Evolutionary conservation across 2,113 vertebrate genomes (phyloP).

Genomic region (Notothenia rossii): DNA sequence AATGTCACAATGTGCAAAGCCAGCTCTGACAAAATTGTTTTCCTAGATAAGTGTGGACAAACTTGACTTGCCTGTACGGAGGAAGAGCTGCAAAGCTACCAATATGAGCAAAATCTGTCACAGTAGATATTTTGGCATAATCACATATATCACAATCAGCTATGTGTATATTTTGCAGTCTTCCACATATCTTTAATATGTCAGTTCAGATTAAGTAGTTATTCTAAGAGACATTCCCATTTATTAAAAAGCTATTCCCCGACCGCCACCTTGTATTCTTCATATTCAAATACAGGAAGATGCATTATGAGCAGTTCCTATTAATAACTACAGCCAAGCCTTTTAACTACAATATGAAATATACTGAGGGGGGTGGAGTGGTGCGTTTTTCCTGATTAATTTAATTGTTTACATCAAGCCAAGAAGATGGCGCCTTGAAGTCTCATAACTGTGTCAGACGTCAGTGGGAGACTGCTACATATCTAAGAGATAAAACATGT

Average conservation of each 20-base stretch:
- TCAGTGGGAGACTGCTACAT: neutral
- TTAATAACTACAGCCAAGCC: conserved; percentile 21
- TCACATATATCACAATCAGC: neutral
- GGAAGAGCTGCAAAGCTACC: neutral
- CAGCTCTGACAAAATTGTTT: neutral
- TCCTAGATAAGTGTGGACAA: neutral
- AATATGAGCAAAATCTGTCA: neutral
- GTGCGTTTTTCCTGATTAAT: neutral
- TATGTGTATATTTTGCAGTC: neutral
- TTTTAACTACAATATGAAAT: neutral
- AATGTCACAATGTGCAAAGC: neutral
- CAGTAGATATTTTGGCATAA: too few relatives aligned
- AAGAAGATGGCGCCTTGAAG: neutral
- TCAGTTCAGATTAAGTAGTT: too few relatives aligned
- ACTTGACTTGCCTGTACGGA: neutral
- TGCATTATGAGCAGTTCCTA: conserved; percentile 26
- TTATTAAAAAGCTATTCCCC: neutral
- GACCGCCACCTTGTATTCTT: neutral
- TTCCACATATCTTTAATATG: neutral
- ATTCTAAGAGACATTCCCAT: neutral
- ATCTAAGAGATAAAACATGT: conserved; percentile 30
- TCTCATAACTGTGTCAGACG: neutral
- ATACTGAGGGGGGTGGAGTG: too few relatives aligned
- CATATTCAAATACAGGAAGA: conserved; percentile 18
- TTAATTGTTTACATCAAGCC: neutral